Base-by-base conservation (phyloP, 2,113 vertebrate species). In the Naja naja region DNA sequence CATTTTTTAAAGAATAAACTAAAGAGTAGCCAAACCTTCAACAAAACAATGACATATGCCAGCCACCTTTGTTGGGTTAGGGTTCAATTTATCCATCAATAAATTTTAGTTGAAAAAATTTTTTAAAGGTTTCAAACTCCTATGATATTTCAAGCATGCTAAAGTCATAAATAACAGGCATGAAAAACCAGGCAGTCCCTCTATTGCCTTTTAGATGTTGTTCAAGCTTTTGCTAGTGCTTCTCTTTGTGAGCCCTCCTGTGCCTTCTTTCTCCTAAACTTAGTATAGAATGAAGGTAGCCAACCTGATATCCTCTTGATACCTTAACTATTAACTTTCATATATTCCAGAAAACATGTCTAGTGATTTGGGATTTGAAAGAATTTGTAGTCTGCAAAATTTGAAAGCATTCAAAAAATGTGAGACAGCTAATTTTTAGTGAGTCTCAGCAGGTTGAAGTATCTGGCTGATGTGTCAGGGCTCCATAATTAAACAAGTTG, bases 41-140 rank as follows among this genome's bases (percentile, higher is more conserved):
- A 92, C 2, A 94, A 94, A 95, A 64, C 85, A 90, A 27, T 93
- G 96, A 95, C 94, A 95, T 96, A 92, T 92, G 87, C 53, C 88
- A 93, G 88, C 90, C 89, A 95, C 93, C 2, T 96, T 96, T 96
- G 23, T 60, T 95, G 60, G 89, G 23, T 60, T 95, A 56, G 89
- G 88, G 39, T 93, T 96, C 96, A 52, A 52, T 52, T 52, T 87
- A 85, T 96, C 34, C 81, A 85, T 45, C 94, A 87, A 69, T 96
- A 95, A 96, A 96, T 95, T 89, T 95, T 93, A 96, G 39, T 6
- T 89, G 93, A 94, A 90, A 3, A 94, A 94, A 30, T 0, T 53
- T 69, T 90, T 88, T 90, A 47, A 9, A 92, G 95, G 94, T 90
- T 90, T 91, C 18, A 69, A 93, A 93, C 47, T 88, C 49, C 2